These are phyloP conservation scores for Hyles euphorbiae DNA, from an alignment of 1,140 invertebrate genomes.

Conservation along the genomic window DNA sequence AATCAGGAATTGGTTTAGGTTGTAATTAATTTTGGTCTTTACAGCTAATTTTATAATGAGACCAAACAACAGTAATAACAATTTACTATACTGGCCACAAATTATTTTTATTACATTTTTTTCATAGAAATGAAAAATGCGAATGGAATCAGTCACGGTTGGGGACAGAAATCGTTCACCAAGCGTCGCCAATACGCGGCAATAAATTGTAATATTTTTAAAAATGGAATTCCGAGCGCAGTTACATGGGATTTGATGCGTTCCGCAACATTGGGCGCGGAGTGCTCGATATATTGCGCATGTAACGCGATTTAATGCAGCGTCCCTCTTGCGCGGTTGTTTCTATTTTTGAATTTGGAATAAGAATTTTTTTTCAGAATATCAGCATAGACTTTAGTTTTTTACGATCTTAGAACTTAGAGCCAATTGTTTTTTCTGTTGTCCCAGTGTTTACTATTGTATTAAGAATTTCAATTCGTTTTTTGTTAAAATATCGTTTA, in stretches of 20 bases:
- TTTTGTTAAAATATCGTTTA: too few relatives aligned
- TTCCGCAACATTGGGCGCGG: slow-evolving; percentile 56
- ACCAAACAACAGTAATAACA: too few relatives aligned
- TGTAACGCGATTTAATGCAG: slow-evolving; percentile 54
- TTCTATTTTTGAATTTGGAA: slow-evolving; percentile 3
- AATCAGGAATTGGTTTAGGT: too few relatives aligned
- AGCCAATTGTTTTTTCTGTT: too few relatives aligned
- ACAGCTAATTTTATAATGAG: too few relatives aligned
- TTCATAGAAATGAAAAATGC: background rate
- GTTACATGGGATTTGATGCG: slow-evolving; percentile 42
- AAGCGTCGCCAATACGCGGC: slow-evolving; percentile 26
- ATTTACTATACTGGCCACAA: background rate
- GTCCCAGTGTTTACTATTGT: too few relatives aligned
- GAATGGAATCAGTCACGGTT: slow-evolving; percentile 38
- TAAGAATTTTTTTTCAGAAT: too few relatives aligned
- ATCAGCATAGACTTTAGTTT: too few relatives aligned
- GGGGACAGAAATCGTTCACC: slow-evolving; percentile 31
- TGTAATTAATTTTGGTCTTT: too few relatives aligned
- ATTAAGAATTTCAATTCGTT: too few relatives aligned
- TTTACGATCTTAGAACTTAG: too few relatives aligned
- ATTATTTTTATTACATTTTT: slow-evolving; percentile 4
- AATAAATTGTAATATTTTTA: slow-evolving; percentile 51
- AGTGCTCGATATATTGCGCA: slow-evolving; percentile 53
- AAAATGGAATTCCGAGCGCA: slow-evolving; percentile 38
- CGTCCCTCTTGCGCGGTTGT: background rate